These are phyloP conservation scores for Harpalus rubripes DNA, from an alignment of 2,888 invertebrate genomes.

Conservation along the genomic window DNA sequence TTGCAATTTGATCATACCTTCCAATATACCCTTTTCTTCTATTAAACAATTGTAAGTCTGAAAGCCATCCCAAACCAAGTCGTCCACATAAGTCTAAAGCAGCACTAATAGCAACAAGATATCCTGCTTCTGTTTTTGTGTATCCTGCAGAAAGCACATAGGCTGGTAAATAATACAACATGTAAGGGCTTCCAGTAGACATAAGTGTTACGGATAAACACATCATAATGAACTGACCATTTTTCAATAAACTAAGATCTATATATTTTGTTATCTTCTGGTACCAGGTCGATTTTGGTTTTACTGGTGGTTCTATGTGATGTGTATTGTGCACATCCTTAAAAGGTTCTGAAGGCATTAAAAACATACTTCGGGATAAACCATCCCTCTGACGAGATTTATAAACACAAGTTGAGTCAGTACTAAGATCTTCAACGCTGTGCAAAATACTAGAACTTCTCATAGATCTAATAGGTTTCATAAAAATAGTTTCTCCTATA, in stretches of 20 bases:
- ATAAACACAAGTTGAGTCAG: constrained; percentile 87
- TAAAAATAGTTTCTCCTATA: constrained; percentile 79
- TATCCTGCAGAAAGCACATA: constrained; percentile 85
- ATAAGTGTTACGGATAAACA: constrained; percentile 86
- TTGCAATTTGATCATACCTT: constrained; percentile 78
- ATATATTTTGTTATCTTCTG: constrained; percentile 80
- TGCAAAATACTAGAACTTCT: constrained; percentile 86
- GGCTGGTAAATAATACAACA: constrained; percentile 87
- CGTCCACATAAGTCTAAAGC: constrained; percentile 86
- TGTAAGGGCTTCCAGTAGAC: constrained; percentile 88
- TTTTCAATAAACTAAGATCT: constrained; percentile 84
- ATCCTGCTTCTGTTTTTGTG: constrained; percentile 82
- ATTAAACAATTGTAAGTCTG: constrained; percentile 86
- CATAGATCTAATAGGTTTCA: constrained; percentile 82
- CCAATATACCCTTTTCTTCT: constrained; percentile 85
- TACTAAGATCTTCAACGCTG: constrained; percentile 87
- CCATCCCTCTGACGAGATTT: constrained; percentile 78
- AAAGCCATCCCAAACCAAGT: constrained; percentile 86
- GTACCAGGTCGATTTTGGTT: constrained; percentile 74
- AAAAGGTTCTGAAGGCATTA: constrained; percentile 75
- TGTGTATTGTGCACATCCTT: constrained; percentile 74
- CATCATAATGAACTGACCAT: constrained; percentile 85
- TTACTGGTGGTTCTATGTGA: constrained; percentile 74
- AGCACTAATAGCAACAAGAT: constrained; percentile 87
- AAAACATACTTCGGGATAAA: constrained; percentile 77